Base-by-base conservation (phyloP, 2,113 vertebrate genomes). In the Chlamydotis undulata region DNA sequence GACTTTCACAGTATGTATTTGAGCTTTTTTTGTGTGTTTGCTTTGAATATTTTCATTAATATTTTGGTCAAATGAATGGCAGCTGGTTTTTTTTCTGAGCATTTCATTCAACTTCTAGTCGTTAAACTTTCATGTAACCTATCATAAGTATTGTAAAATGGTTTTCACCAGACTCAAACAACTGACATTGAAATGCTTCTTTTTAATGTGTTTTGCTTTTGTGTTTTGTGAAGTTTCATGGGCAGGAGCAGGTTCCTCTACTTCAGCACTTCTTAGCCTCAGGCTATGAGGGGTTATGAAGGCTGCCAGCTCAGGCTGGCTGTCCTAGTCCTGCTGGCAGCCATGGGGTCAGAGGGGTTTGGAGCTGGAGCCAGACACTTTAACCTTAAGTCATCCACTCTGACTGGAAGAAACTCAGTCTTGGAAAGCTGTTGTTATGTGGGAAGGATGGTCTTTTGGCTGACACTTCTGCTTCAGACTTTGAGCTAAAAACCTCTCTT, bases 271-370 rank as follows among this genome's bases (percentile, higher is more conserved):
- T 71, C 14, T 31, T 16, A 29, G 31, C 39, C 29, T 70, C 33
- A 29, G 7, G 14, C 6, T 11, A 1, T 29, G 63, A 33, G 35
- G 10, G 11, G 22, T 7, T 61, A 41, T 28, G 50, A 41, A 80
- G 29, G 13, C 21, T 64, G 55, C 10, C 4, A 19, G 55, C 55
- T 39, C 43, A 13, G 22, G 4, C 53, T 25, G 39, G 3, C 31
- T 39, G 26, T 26, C 43, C 22, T 19, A 9, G 21, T 69, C 55
- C 28, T 26, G 6, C 12, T 33, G 29, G 24, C 6, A 43, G n/a
- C 10, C 7, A 4, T 0, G 0, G 29, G 31, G 2, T 57, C 41
- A 56, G 31, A 59, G 29, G 8, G 7, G 14, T 19, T 28, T 3
- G 31, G 3, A 64, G 7, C 0, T 49, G 59, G 24, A 67, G 17